A percentile compares a stretch with the other conserved stretches of the same genome.
These are phyloP conservation scores for Odontocolon sp. DNA, from an alignment of 2,888 invertebrate species.

Conservation along the genomic window DNA sequence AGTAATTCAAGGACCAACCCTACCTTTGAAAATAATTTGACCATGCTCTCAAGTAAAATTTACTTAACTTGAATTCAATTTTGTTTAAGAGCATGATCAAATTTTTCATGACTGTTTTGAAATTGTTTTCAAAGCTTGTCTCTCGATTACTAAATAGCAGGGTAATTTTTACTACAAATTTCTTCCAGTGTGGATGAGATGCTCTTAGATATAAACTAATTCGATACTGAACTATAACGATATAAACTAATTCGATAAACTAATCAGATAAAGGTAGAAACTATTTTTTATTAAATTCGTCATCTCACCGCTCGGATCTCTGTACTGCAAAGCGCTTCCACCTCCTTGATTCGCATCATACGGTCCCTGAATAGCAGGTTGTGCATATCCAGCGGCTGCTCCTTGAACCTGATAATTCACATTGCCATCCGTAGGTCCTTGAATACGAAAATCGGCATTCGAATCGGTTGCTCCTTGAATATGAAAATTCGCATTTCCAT, in stretches of 20 bases:
- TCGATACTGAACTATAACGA: no score
- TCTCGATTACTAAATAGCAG: no score
- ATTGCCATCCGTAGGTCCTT: slow-evolving; percentile 62
- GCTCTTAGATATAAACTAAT: no score
- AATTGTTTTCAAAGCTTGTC: no score
- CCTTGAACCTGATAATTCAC: slow-evolving; percentile 65
- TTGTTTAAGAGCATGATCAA: no score
- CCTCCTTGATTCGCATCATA: slow-evolving; percentile 67
- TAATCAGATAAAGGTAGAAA: no score
- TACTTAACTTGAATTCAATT: neutral
- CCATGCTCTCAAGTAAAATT: no score
- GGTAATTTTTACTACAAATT: no score
- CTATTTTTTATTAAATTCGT: neutral
- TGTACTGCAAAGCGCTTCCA: slow-evolving; percentile 72
- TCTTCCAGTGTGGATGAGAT: neutral
- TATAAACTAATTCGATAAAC: no score
- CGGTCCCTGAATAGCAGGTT: slow-evolving; percentile 67
- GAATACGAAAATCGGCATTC: slow-evolving; percentile 66
- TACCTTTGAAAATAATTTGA: no score
- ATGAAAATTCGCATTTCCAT: slow-evolving; percentile 69
- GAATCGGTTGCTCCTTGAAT: slow-evolving; percentile 73
- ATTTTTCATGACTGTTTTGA: no score
- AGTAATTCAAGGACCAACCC: no score
- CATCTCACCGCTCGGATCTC: slow-evolving; percentile 75
- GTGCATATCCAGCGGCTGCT: slow-evolving; percentile 64